phyloP scores from a whole-genome alignment of 2,797 vertebrate species.

The Enteromius anoplus region DNA sequence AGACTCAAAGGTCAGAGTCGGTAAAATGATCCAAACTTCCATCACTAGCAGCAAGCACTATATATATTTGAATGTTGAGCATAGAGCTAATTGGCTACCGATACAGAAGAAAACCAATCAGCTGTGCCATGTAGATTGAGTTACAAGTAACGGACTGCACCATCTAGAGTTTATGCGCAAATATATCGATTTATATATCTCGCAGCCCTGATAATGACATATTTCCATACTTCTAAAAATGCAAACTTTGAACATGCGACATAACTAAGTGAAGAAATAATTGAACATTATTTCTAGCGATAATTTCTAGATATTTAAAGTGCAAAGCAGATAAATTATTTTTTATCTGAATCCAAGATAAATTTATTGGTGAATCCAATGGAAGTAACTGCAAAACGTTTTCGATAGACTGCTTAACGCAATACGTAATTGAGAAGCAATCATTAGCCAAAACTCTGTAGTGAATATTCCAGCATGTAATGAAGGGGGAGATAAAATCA shows the following conservation, averaged over 20 bases:
- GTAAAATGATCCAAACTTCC: too few species aligned
- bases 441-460: constrained; percentile 51
- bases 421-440: constrained; percentile 20
- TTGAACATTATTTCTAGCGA: background rate
- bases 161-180: too few species aligned
- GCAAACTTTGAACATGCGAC: background rate
- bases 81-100: too few species aligned
- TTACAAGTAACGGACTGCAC: too few species aligned
- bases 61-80: too few species aligned
- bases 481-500: constrained; percentile 46
- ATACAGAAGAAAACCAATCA: too few species aligned
- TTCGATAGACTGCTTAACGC: background rate
- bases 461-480: constrained; percentile 43
- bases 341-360: too few species aligned
- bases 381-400: constrained; percentile 6
- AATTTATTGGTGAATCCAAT: background rate
- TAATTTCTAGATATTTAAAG: background rate
- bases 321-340: background rate
- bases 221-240: background rate
- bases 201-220: background rate
- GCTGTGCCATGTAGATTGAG: too few species aligned
- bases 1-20: too few species aligned
- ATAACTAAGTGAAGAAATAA: background rate
- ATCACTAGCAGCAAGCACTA: too few species aligned
- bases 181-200: too few species aligned